phyloP scores from a whole-genome alignment of 1,140 invertebrate genomes.

The Mamestra configurata region DNA sequence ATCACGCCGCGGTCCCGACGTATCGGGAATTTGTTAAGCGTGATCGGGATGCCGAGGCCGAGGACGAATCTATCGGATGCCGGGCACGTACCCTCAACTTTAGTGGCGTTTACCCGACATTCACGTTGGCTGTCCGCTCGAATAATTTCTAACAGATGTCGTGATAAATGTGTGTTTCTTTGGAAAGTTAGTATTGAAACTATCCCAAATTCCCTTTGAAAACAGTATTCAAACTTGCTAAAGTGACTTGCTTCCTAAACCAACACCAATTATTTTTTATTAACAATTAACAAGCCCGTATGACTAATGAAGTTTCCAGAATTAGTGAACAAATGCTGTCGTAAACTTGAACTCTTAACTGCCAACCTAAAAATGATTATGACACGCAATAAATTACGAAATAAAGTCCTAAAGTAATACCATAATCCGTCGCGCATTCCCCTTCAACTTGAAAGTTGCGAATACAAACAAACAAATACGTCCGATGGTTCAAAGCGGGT shows the following conservation, averaged over 20 bases:
- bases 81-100: constrained; percentile 69
- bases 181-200: background rate
- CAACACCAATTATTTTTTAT: constrained; percentile 10
- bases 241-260: background rate
- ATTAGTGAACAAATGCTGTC: background rate
- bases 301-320: constrained; percentile 13
- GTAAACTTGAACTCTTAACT: constrained; percentile 29
- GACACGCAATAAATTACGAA: constrained; percentile 47
- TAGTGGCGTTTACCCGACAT: constrained; percentile 74
- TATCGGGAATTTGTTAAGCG: constrained; percentile 65
- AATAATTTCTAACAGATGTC: constrained; percentile 51
- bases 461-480: constrained; percentile 81
- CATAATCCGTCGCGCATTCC: constrained; percentile 63
- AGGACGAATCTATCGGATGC: constrained; percentile 61
- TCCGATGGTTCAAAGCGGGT: constrained; percentile 75
- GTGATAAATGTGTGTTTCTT: constrained; percentile 3
- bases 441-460: constrained; percentile 76
- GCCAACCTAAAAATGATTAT: constrained; percentile 7
- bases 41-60: constrained; percentile 62
- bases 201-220: background rate
- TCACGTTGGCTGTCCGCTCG: constrained; percentile 49
- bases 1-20: constrained; percentile 62
- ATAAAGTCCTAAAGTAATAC: constrained; percentile 52
- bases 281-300: constrained; percentile 12
- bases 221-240: background rate